Evolutionary conservation across 2,797 vertebrate species (phyloP), one percentile per base, ranked within the genome.

Genomic region (Diglossa cyanea): DNA sequence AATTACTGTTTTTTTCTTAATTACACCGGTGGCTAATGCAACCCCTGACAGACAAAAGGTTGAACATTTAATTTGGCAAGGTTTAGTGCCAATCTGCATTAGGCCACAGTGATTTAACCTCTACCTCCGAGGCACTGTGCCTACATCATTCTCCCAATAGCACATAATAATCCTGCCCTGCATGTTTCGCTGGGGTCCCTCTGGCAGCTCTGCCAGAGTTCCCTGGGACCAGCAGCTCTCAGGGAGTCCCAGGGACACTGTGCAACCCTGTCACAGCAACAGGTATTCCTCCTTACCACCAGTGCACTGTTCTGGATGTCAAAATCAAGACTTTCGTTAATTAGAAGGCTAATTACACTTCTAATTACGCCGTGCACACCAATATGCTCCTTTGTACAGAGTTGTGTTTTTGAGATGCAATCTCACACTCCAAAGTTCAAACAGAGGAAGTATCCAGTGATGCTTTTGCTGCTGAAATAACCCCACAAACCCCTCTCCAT

Each of bases 41-140:
- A 88, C 55, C 88, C 76, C 88, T 90, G 78, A 95, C 87, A 94
- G 65, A 80, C 47, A 35, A 88, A 85, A 92, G 72, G 88, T 23
- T 86, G 65, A 91, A 75, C 84, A 58, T 85, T 90, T 92, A 91
- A 95, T 94, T 83, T 96, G 91, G 84, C 70, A 53, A 75, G 58
- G 75, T 91, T 83, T 88, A 83, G 66, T 72, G 91, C 75, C 94
- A 90, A 66, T 65, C 78, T 86, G 66, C 85, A 78, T 80, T 68
- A 91, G 72, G 57, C 65, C 87, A 65, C 42, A 44, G 33, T 31
- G 65, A 80, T 91, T 95, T 93, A 86, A 93, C 87, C 92, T 93
- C 67, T 28, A 54, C 25, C 73, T 88, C 66, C 7, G 10, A 66
- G 73, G 80, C 93, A 94, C 45, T 9, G 62, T 57, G 90, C 77